Percentiles rank a stretch among this genome's conserved stretches.
Evolutionary conservation across 2,797 vertebrate genomes (phyloP).

Genomic region (Glyptemys insculpta): DNA sequence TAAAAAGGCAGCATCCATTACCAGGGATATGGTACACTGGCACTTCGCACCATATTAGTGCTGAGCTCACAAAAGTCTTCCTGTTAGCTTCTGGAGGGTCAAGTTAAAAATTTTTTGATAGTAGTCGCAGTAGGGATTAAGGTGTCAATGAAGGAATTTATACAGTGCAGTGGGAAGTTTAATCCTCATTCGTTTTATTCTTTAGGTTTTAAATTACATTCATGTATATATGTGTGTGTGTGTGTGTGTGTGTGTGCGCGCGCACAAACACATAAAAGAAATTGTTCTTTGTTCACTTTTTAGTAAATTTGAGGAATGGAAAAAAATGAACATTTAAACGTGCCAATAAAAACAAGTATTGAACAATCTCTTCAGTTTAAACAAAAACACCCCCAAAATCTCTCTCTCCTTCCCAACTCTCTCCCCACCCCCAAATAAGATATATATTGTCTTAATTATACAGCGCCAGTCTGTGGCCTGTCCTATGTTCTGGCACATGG

Average conservation of each 20-base stretch:
- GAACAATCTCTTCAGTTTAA: too few relatives aligned
- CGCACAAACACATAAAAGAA: neutral
- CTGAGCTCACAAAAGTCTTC: neutral
- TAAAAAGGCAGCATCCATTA: neutral
- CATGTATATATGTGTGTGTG: neutral
- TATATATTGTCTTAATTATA: too few relatives aligned
- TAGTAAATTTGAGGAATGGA: neutral
- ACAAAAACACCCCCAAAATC: too few relatives aligned
- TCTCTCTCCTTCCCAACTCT: too few relatives aligned
- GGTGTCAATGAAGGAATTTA: rapidly evolving
- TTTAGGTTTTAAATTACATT: neutral
- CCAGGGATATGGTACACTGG: neutral
- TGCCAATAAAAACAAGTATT: too few relatives aligned
- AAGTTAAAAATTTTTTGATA: neutral
- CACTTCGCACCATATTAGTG: neutral
- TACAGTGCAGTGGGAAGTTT: neutral
- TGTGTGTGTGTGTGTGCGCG: too few relatives aligned
- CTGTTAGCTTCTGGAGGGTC: neutral
- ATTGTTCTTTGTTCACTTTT: neutral
- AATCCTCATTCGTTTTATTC: neutral
- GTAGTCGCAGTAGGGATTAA: neutral
- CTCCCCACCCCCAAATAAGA: too few relatives aligned
- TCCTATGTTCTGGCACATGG: too few relatives aligned
- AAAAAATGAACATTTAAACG: neutral
- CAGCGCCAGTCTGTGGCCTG: too few relatives aligned